These are phyloP conservation scores for Horisme vitalbata DNA, from an alignment of 2,888 invertebrate species.

Conservation along the genomic window DNA sequence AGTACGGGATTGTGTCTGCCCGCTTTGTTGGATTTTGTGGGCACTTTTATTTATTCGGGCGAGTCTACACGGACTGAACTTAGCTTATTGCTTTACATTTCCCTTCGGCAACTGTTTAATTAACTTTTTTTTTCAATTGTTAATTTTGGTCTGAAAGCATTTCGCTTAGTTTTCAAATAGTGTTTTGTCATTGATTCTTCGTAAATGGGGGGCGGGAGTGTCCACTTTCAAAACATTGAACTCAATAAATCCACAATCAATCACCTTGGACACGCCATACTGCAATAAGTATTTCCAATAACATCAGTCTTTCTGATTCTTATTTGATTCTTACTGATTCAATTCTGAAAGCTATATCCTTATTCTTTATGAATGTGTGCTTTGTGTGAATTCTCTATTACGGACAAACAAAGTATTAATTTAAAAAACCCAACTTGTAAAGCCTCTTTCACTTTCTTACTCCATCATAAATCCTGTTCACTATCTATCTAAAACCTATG, in stretches of 20 bases:
- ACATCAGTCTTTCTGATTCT: constrained; percentile 23
- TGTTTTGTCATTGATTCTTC: constrained; percentile 20
- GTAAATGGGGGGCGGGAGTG: constrained; percentile 19
- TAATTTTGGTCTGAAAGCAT: neutral
- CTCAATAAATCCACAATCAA: constrained; percentile 31
- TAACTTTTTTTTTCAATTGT: constrained; percentile 23
- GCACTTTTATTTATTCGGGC: constrained; percentile 31
- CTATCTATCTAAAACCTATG: too few relatives aligned
- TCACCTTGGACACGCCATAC: constrained; percentile 29
- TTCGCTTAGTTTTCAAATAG: constrained; percentile 15
- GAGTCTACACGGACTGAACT: constrained; percentile 24
- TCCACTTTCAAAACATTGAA: constrained; percentile 26
- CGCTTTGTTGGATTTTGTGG: constrained; percentile 27
- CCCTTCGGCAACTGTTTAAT: constrained; percentile 17
- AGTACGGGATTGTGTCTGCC: constrained; percentile 28
- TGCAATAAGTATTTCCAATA: constrained; percentile 22
- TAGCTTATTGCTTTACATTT: constrained; percentile 30
- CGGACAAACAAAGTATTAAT: too few relatives aligned
- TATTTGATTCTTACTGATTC: constrained; percentile 11
- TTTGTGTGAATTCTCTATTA: too few relatives aligned
- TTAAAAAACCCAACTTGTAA: too few relatives aligned
- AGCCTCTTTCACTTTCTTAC: too few relatives aligned
- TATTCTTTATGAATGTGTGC: too few relatives aligned
- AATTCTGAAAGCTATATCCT: neutral
- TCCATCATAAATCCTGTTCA: too few relatives aligned